Conservation (phyloP, 2,797 vertebrate genomes). For the Periophthalmus magnuspinnatus region DNA sequence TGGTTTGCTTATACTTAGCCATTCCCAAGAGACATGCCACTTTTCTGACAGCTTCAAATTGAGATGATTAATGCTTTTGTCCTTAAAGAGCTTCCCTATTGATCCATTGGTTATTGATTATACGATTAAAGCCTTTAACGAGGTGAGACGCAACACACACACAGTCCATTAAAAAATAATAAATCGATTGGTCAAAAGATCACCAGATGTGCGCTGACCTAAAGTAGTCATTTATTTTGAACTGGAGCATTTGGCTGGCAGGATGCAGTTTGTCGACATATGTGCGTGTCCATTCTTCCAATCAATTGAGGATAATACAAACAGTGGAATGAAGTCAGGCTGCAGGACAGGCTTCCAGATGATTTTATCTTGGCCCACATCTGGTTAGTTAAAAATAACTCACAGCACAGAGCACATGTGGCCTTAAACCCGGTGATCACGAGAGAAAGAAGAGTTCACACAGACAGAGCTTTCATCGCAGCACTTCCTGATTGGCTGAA, state of each 20-base stretch:
- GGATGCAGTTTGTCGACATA: slow-evolving; percentile 16
- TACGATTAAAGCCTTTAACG: slow-evolving; percentile 54
- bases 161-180: slow-evolving; percentile 50
- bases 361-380: slow-evolving; percentile 71
- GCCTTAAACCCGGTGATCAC: slow-evolving; percentile 52
- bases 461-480: slow-evolving; percentile 56
- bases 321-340: slow-evolving; percentile 65
- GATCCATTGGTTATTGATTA: slow-evolving; percentile 66
- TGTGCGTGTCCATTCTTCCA: slow-evolving; percentile 35
- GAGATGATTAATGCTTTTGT: slow-evolving; percentile 43
- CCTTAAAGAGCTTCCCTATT: slow-evolving; percentile 53
- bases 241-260: slow-evolving; percentile 36
- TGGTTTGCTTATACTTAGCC: background rate
- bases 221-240: slow-evolving; percentile 46
- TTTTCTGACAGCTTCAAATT: slow-evolving; percentile 38
- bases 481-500: slow-evolving; percentile 67
- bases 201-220: slow-evolving; percentile 44
- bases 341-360: slow-evolving; percentile 63
- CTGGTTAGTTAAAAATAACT: slow-evolving; percentile 75
- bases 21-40: slow-evolving; percentile 28
- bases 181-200: slow-evolving; percentile 31
- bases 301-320: slow-evolving; percentile 72
- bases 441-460: slow-evolving; percentile 64
- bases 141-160: slow-evolving; percentile 30
- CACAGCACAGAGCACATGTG: slow-evolving; percentile 15